Percentiles rank a stretch among this genome's conserved stretches.
phyloP scores from a whole-genome alignment of 2,888 invertebrate species.

The Camptogramma bilineatum region DNA sequence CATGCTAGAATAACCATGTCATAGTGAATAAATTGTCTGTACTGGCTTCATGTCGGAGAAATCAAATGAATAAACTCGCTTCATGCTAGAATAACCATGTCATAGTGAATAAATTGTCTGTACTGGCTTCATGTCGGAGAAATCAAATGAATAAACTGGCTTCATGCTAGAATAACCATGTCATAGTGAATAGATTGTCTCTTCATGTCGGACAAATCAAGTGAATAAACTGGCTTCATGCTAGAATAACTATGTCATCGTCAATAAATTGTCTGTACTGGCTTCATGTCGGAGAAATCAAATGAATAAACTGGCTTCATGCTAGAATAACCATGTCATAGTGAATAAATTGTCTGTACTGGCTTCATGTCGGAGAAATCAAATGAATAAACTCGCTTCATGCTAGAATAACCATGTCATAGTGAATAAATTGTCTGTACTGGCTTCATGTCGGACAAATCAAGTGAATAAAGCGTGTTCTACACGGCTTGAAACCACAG shows the following conservation, averaged over 20 bases:
- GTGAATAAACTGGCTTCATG: slow-evolving; percentile 1
- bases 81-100: background rate
- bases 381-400: background rate
- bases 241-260: background rate
- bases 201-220: background rate
- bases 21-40: background rate
- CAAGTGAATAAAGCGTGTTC: too few species aligned
- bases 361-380: background rate
- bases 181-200: background rate
- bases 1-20: background rate
- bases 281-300: background rate
- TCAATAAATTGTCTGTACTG: background rate
- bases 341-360: background rate
- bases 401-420: background rate
- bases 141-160: background rate
- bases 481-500: too few species aligned
- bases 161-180: background rate
- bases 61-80: background rate
- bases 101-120: too few species aligned
- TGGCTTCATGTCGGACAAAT: background rate
- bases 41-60: background rate
- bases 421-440: background rate
- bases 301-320: background rate
- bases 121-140: background rate
- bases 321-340: background rate